These are phyloP conservation scores for Psettodes erumei DNA, from an alignment of 2,113 vertebrate species.

Conservation along the genomic window DNA sequence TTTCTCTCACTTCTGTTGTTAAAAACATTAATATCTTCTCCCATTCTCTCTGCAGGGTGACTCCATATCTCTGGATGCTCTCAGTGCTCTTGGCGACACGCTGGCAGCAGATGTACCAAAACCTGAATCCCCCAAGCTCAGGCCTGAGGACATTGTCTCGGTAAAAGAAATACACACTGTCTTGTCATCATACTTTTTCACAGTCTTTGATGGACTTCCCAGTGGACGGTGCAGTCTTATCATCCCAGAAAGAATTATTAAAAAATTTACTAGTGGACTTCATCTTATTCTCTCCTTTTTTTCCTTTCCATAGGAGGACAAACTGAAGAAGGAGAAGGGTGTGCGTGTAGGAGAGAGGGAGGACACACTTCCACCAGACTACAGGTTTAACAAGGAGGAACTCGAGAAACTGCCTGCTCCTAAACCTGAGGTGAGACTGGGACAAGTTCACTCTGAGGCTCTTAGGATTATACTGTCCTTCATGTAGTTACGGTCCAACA, in stretches of 20 bases:
- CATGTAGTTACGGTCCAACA: background rate
- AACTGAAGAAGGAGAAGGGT: conserved; percentile 66
- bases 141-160: conserved; percentile 71
- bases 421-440: conserved; percentile 68
- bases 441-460: background rate
- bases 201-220: background rate
- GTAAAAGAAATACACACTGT: conserved; percentile 43
- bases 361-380: conserved; percentile 68
- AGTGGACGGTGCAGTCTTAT: background rate
- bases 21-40: background rate
- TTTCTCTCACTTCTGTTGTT: background rate
- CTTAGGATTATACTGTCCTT: no score
- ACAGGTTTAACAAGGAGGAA: conserved; percentile 74
- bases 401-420: conserved; percentile 63
- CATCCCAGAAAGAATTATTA: background rate
- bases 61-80: conserved; percentile 67
- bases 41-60: conserved; percentile 45
- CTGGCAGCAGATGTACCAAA: conserved; percentile 60
- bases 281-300: background rate
- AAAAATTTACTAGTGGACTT: no score
- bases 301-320: conserved; percentile 64
- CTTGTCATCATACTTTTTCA: background rate
- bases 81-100: conserved; percentile 66
- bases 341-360: conserved; percentile 81
- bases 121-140: conserved; percentile 69